A percentile compares a stretch with the other conserved stretches of the same genome.
Evolutionary conservation across 2,888 invertebrate genomes (phyloP).

Genomic region (Pediacus dermestoides): DNA sequence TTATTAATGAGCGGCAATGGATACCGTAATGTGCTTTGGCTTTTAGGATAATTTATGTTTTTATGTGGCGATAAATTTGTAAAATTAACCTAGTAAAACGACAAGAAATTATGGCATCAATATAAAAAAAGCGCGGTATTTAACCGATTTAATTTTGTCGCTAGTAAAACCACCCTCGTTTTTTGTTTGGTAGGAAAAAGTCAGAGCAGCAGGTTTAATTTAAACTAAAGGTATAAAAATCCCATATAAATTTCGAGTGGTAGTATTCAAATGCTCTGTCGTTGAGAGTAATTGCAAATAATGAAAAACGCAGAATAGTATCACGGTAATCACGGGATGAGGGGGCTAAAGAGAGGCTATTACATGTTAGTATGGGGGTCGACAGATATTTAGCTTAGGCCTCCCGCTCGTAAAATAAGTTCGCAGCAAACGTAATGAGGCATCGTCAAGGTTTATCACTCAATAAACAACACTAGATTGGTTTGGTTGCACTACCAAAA

Average conservation of each 20-base stretch:
- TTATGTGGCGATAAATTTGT: constrained; percentile 37
- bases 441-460: constrained; percentile 47
- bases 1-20: constrained; percentile 19
- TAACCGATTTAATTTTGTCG: constrained; percentile 43
- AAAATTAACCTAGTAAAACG: constrained; percentile 39
- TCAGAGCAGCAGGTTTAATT: constrained; percentile 37
- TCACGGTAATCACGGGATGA: constrained; percentile 22
- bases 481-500: constrained; percentile 33
- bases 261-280: constrained; percentile 33
- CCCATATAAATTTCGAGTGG: constrained; percentile 34
- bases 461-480: constrained; percentile 45
- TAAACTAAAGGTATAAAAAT: constrained; percentile 41
- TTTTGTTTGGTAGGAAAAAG: constrained; percentile 21
- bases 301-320: constrained; percentile 37
- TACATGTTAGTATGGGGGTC: constrained; percentile 29
- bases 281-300: constrained; percentile 41
- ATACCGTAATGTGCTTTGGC: no score
- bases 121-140: constrained; percentile 40
- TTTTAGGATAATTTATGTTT: constrained; percentile 26
- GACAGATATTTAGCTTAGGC: constrained; percentile 15
- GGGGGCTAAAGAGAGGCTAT: constrained; percentile 21
- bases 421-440: constrained; percentile 46
- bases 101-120: constrained; percentile 31
- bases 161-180: constrained; percentile 31
- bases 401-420: constrained; percentile 43